Evolutionary conservation across 2,888 invertebrate species (phyloP).

Genomic region (Tupiocoris notatus): DNA sequence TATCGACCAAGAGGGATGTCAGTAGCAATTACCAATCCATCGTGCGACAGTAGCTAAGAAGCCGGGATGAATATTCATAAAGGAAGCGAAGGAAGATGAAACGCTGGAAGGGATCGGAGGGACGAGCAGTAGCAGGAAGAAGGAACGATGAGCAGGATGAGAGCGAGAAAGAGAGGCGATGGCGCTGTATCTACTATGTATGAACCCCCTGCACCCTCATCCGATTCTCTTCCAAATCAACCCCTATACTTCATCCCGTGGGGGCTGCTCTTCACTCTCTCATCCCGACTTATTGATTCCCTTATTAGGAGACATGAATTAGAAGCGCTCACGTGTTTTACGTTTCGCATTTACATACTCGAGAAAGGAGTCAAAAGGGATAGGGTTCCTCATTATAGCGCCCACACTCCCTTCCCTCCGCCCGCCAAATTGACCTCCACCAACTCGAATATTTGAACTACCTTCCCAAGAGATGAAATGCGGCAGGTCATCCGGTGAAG

Average conservation of each 20-base stretch:
- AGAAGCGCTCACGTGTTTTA: slow-evolving; percentile 44
- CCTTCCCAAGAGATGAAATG: too few relatives aligned
- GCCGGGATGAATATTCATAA: slow-evolving; percentile 49
- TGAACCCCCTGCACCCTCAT: slow-evolving; percentile 28
- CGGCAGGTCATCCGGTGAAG: too few relatives aligned
- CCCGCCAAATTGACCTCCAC: too few relatives aligned
- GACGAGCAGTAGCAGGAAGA: slow-evolving; percentile 2
- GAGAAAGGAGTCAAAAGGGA: not conserved
- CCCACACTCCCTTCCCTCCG: too few relatives aligned
- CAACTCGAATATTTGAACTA: too few relatives aligned
- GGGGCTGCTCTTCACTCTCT: slow-evolving; percentile 7
- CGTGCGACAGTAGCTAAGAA: slow-evolving; percentile 48
- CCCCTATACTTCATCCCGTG: not conserved
- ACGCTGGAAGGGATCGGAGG: not conserved
- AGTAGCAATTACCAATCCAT: slow-evolving; percentile 49
- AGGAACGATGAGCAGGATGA: slow-evolving; percentile 15
- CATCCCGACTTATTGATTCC: slow-evolving; percentile 46
- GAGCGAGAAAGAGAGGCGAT: slow-evolving; percentile 35
- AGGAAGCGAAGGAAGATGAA: slow-evolving; percentile 39
- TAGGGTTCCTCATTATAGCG: too few relatives aligned
- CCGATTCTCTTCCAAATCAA: slow-evolving; percentile 9
- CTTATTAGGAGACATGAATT: slow-evolving; percentile 48
- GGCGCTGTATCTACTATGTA: slow-evolving; percentile 42
- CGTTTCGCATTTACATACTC: not conserved
- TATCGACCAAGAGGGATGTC: slow-evolving; percentile 47